Conservation (phyloP, 2,888 invertebrate species). For the Drosophila villosipedis region DNA sequence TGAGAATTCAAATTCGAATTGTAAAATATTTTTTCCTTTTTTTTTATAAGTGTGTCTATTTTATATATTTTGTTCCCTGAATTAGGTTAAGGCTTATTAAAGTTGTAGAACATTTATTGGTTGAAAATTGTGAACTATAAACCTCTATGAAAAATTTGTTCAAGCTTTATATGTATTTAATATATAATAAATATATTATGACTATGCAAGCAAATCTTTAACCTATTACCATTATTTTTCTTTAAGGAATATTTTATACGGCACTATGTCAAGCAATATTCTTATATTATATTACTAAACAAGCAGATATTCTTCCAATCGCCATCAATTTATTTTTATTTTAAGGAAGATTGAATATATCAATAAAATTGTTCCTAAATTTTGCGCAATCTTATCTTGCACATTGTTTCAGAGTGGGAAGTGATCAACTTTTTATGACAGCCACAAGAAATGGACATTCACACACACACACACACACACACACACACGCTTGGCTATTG, state of each 20-base stretch:
- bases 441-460: background rate
- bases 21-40: background rate
- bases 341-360: background rate
- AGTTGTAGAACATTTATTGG: background rate
- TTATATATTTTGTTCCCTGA: background rate
- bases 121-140: background rate
- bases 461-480: background rate
- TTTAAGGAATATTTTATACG: background rate
- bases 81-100: background rate
- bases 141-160: background rate
- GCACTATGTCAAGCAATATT: background rate
- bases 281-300: no score
- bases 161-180: background rate
- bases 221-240: background rate
- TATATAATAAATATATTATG: background rate
- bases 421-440: background rate
- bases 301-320: background rate
- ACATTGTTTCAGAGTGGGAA: background rate
- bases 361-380: background rate
- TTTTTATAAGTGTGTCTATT: background rate
- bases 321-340: background rate
- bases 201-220: background rate
- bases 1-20: background rate
- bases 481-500: no score
- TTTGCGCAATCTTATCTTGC: background rate